A percentile compares a stretch with the other conserved stretches of the same genome.
Conservation (phyloP, 2,113 vertebrate genomes). For the Caranx melampygus region DNA sequence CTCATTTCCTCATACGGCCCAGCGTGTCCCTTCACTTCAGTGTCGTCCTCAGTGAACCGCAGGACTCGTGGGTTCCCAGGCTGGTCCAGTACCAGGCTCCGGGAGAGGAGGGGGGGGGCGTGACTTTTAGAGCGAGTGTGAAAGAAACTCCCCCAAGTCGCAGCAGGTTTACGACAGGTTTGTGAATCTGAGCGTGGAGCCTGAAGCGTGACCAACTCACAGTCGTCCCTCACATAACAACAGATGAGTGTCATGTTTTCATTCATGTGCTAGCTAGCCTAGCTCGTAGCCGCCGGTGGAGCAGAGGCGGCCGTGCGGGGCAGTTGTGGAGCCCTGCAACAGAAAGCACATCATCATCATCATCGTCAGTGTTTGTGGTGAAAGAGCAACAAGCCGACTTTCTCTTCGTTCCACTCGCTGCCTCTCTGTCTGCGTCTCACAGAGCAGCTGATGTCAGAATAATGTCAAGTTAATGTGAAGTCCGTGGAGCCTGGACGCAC, state of each 20-base stretch:
- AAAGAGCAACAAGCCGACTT: no score
- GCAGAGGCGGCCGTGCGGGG: no score
- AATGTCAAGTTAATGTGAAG: constrained; percentile 39
- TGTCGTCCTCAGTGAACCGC: constrained; percentile 5
- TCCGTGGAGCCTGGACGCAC: neutral
- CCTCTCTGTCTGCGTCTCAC: neutral
- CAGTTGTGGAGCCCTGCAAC: no score
- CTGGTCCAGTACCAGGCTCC: neutral
- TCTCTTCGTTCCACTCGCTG: neutral
- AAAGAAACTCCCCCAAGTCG: neutral
- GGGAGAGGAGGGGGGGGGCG: neutral
- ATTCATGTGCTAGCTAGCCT: no score
- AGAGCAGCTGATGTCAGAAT: neutral
- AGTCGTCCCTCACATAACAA: no score
- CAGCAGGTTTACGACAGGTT: neutral
- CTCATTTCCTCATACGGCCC: constrained; percentile 39
- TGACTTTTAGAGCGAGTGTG: neutral
- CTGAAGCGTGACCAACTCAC: neutral
- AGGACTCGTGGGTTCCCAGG: neutral
- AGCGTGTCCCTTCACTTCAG: neutral
- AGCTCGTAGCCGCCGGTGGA: no score
- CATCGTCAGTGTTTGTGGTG: no score
- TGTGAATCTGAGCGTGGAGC: neutral
- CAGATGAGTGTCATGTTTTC: no score
- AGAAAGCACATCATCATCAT: no score